A percentile compares a stretch with the other conserved stretches of the same genome.
phyloP scores from a whole-genome alignment of 2,113 vertebrate genomes.

The Daubentonia madagascariensis region DNA sequence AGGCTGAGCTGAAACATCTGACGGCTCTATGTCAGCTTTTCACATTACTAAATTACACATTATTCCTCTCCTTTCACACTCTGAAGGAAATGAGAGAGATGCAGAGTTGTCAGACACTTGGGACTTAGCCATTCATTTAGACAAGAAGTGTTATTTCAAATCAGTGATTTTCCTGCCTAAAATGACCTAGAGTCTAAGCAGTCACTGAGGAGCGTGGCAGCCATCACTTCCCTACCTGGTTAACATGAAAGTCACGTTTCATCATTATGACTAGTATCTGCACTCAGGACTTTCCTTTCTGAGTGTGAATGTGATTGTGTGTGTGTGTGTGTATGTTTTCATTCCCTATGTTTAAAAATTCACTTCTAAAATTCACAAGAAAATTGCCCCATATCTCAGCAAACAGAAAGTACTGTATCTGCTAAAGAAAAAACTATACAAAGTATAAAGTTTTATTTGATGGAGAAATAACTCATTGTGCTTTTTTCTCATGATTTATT shows the following conservation, averaged over 20 bases:
- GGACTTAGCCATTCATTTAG: constrained; percentile 68
- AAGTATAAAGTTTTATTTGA: neutral
- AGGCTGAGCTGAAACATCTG: constrained; percentile 61
- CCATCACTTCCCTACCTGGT: neutral
- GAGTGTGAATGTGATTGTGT: neutral
- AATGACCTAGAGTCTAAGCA: constrained; percentile 36
- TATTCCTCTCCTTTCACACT: constrained; percentile 58
- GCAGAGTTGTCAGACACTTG: constrained; percentile 58
- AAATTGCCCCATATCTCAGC: neutral
- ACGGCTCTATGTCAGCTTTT: constrained; percentile 69
- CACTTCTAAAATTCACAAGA: neutral
- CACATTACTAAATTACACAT: constrained; percentile 52
- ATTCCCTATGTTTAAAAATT: neutral
- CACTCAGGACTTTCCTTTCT: neutral
- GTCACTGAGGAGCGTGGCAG: neutral
- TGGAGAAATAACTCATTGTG: neutral
- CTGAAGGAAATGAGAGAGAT: constrained; percentile 64
- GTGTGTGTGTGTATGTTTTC: neutral
- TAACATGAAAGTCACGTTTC: neutral
- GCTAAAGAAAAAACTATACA: neutral
- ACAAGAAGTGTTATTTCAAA: constrained; percentile 33
- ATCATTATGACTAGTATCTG: neutral
- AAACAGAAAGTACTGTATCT: neutral
- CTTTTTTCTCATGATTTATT: neutral
- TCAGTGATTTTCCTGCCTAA: constrained; percentile 24